Conservation (phyloP, 2,797 vertebrate species). For the Enteromius trimaculatus region DNA sequence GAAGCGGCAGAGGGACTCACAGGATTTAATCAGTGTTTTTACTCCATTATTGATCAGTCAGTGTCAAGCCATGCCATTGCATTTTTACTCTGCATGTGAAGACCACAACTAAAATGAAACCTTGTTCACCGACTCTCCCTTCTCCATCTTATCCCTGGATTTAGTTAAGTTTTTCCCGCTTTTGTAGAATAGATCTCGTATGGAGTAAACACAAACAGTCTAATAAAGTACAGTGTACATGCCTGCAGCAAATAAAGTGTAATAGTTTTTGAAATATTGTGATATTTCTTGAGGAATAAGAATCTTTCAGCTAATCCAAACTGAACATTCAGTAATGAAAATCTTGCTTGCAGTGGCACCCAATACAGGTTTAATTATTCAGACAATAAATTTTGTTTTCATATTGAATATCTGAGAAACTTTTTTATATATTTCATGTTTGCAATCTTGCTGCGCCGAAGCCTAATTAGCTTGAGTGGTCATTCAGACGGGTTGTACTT, state of each 20-base stretch:
- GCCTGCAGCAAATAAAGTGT: conserved; percentile 1
- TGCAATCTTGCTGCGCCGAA: conserved; percentile 5
- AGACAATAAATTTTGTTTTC: background rate
- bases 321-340: conserved; percentile 9
- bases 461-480: conserved; percentile 29
- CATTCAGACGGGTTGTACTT: conserved; percentile 27
- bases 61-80: conserved; percentile 48
- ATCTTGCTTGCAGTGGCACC: conserved; percentile 28
- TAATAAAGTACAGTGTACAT: conserved; percentile 5
- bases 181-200: conserved; percentile 12
- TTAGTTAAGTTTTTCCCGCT: background rate
- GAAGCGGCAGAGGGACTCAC: conserved; percentile 13
- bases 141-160: background rate
- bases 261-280: background rate
- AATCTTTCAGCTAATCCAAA: background rate
- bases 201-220: background rate
- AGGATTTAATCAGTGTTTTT: conserved; percentile 57
- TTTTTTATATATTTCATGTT: conserved; percentile 22
- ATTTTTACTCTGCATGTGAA: conserved; percentile 45
- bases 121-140: conserved; percentile 1
- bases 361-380: conserved; percentile 5
- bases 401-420: background rate
- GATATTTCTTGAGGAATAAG: background rate
- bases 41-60: conserved; percentile 57
- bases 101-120: conserved; percentile 38